These are phyloP conservation scores for Dynastes maya DNA, from an alignment of 2,888 invertebrate species.

Conservation along the genomic window DNA sequence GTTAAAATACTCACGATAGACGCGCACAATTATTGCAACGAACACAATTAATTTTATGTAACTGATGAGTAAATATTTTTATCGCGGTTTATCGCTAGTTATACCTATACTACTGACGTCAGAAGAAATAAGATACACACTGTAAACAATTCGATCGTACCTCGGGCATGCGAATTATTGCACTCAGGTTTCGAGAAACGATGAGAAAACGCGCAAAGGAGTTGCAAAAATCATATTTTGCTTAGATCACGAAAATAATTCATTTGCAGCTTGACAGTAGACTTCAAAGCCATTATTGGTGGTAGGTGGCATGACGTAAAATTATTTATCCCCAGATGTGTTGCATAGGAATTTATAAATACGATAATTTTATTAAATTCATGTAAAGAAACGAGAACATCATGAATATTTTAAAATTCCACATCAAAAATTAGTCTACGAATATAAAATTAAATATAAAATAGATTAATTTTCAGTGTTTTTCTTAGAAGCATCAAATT, in stretches of 20 bases:
- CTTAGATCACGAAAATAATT: conserved; percentile 43
- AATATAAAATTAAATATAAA: no score
- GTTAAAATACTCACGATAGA: not conserved
- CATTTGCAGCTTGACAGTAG: conserved; percentile 54
- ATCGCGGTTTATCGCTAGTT: conserved; percentile 49
- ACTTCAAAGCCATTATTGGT: conserved; percentile 51
- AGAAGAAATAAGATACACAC: conserved; percentile 23
- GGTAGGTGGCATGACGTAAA: conserved; percentile 34
- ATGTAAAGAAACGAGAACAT: no score
- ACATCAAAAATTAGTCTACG: no score
- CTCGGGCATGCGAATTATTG: conserved; percentile 10
- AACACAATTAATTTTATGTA: conserved; percentile 42
- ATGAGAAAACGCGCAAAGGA: conserved; percentile 16
- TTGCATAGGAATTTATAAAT: no score
- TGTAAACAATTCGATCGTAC: conserved; percentile 20
- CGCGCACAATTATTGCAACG: not conserved
- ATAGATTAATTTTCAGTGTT: not conserved
- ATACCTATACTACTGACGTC: conserved; percentile 49
- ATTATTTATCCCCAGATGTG: conserved; percentile 29
- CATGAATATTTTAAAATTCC: no score
- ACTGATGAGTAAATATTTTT: conserved; percentile 47
- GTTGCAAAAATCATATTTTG: conserved; percentile 52
- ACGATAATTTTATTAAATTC: no score
- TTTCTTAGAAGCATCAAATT: not conserved
- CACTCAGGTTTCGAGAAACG: conserved; percentile 27